Evolutionary conservation across 1,140 invertebrate genomes (phyloP), one percentile per base, ranked within the genome.

Genomic region (Physella acuta): DNA sequence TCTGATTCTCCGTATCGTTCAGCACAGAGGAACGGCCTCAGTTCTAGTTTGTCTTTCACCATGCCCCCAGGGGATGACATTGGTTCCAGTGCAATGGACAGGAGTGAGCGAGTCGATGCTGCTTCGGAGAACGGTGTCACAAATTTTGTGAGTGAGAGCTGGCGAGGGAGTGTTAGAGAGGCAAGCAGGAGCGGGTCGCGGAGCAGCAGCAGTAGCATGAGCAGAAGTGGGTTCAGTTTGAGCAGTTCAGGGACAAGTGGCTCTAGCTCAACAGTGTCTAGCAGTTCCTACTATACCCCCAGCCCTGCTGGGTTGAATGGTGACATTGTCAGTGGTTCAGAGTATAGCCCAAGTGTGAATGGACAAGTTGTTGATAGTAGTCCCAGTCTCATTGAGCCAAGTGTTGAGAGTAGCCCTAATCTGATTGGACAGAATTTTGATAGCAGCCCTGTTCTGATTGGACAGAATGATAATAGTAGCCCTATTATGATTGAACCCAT

Each of bases 251-350:
- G 8, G 8, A 36, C 33, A 2, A 37, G n/a, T 20, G 60, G 60
- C 1, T 63, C 60, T 3, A n/a, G 36, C 26, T 63, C 60, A 1
- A 16, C 37, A 30, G 28, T 34, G 8, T 24, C 53, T 24, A 44
- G 37, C 24, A 37, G 33, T 5, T 63, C 60, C 11, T 44, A 63
- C 26, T 63, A 37, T 24, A 63, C 36, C 60, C 60, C 60, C 2
- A 24, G 30, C 17, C 60, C 24, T 24, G 28, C 1, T 8, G 60
- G 60, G 8, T 39, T 24, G 5, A 63, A 63, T 51, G 60, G 60
- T 16, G 37, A 44, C 20, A 63, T 44, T 30, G 52, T 20, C 30
- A 14, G n/a, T 51, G 58, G 36, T 11, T 3, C 5, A 17, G 39
- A 44, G 39, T 44, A 44, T 44, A 44, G 39, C 39, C 39, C 39